Evolutionary conservation across 2,888 invertebrate genomes (phyloP), one percentile per base, ranked within the genome.

Genomic region (Arctia plantaginis): DNA sequence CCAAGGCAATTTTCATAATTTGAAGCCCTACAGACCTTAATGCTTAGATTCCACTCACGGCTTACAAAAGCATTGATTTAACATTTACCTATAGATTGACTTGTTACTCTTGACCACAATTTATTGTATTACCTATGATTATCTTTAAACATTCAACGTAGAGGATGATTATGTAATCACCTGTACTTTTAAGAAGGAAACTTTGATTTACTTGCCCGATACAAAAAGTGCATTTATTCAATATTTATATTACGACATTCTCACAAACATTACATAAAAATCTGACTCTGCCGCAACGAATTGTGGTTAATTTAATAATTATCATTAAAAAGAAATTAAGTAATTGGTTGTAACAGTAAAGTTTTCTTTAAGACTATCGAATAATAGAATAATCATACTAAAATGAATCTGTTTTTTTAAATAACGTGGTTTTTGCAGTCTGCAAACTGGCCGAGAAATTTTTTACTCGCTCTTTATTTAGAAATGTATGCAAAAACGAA

Each of bases 61-160:
- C 15, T n/a, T 69, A 27, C 39, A 35, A 20, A 69, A 69, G 69
- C 55, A 69, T n/a, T 7, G 6, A n/a, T 3, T 69, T 39, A 23
- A 55, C 62, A 55, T 64, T 73, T 55, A 51, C 23, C 75, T 75
- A 67, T 74, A 76, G 73, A 77, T 76, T 84, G 70, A 75, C 72
- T 76, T 73, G 76, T 76, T 79, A 73, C 69, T 75, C 72, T 78
- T 74, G 47, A 73, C 47, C 7, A 30, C 7, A 27, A 59, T 59
- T 59, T 27, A 30, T 62, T 30, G 6, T 15, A 30, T 30, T 62
- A 62, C 30, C 30, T 30, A 3, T 15, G 59, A 62, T 62, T 62
- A 30, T 62, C 62, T 7, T 18, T 62, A 18, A 30, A 18, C 30
- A 62, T 62, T 62, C 15, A 15, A 15, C 7, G 30, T 18, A 18